These are phyloP conservation scores for Tapirus indicus DNA, from an alignment of 2,797 vertebrate genomes.

Conservation along the genomic window DNA sequence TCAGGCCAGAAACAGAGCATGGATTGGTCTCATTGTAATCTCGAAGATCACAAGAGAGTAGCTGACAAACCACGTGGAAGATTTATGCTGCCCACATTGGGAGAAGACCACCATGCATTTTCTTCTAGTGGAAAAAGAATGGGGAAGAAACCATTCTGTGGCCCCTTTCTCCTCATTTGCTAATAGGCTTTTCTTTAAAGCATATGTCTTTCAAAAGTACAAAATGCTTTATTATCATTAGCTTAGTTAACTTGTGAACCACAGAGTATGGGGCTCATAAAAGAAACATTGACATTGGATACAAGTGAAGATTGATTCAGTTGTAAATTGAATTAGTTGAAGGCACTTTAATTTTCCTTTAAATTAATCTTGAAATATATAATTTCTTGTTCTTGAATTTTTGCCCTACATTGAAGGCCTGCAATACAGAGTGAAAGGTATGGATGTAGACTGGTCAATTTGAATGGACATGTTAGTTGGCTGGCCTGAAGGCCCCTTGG, in stretches of 20 bases:
- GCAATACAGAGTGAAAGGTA: neutral
- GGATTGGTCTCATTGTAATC: slow-evolving; percentile 10
- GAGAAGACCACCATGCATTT: neutral
- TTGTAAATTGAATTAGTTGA: neutral
- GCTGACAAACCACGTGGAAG: neutral
- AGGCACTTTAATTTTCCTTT: slow-evolving; percentile 12
- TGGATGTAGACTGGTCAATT: neutral
- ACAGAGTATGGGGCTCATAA: neutral
- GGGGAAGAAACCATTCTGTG: neutral
- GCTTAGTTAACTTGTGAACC: neutral
- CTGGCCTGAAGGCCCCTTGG: neutral
- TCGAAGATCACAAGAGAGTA: neutral
- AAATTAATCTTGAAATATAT: neutral
- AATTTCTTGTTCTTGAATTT: neutral
- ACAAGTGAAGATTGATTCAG: neutral
- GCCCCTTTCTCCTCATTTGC: neutral
- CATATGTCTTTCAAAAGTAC: neutral
- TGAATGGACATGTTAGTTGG: neutral
- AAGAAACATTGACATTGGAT: neutral
- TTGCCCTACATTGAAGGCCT: neutral
- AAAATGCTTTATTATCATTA: neutral
- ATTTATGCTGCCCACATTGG: neutral
- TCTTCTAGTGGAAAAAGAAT: neutral
- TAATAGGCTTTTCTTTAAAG: slow-evolving; percentile 11
- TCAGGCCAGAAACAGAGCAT: slow-evolving; percentile 42